Evolutionary conservation across 2,888 invertebrate genomes (phyloP).

Genomic region (Apomyelois bistriatella): DNA sequence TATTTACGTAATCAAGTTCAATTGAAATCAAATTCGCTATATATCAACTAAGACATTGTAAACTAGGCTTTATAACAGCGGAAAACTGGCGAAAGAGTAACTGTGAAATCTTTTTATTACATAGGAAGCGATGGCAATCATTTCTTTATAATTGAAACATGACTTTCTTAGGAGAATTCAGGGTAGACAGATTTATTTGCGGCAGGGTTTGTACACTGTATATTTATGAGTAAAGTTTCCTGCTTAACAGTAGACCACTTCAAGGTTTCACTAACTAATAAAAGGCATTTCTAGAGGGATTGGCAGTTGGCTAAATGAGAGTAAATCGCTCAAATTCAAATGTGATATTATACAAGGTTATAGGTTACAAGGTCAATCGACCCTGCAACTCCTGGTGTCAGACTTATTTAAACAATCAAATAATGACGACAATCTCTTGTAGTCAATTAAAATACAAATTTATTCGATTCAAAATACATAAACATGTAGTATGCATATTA

Average conservation of each 20-base stretch:
- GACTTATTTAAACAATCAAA: too few species aligned
- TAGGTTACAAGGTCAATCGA: too few species aligned
- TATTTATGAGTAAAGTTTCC: too few species aligned
- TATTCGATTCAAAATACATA: background rate
- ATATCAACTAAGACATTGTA: background rate
- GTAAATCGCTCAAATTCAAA: too few species aligned
- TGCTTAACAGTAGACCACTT: too few species aligned
- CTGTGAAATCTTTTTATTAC: conserved; percentile 14
- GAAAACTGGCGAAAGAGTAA: conserved; percentile 4
- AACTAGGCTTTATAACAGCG: background rate
- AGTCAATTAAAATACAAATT: background rate
- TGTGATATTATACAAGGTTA: too few species aligned
- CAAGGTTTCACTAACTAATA: too few species aligned
- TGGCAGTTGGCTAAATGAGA: too few species aligned
- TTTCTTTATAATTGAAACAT: conserved; percentile 13
- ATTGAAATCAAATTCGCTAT: background rate
- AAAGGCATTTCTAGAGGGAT: too few species aligned
- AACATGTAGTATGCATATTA: background rate
- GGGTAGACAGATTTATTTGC: background rate
- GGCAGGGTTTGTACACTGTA: too few species aligned
- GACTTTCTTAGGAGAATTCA: background rate
- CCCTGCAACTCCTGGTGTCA: too few species aligned
- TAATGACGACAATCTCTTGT: background rate
- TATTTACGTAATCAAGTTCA: too few species aligned
- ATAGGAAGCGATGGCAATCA: conserved; percentile 10